Evolutionary conservation across 2,888 invertebrate species (phyloP).

Genomic region (Philaethria dido): DNA sequence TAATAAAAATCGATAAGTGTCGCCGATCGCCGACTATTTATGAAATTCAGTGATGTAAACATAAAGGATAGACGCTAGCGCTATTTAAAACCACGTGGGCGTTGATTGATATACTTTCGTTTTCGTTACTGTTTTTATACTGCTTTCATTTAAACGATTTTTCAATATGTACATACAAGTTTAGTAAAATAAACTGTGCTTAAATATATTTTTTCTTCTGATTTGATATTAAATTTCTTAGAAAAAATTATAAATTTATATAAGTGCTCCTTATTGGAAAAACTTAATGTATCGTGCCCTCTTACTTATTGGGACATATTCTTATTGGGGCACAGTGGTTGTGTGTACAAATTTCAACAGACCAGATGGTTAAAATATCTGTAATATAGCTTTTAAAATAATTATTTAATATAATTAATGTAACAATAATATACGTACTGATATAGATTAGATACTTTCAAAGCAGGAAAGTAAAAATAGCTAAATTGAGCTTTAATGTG

Average conservation of each 20-base stretch:
- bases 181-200: neutral
- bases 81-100: conserved; percentile 28
- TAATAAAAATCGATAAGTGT: conserved; percentile 17
- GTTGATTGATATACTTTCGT: conserved; percentile 22
- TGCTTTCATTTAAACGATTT: neutral
- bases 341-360: too few relatives aligned
- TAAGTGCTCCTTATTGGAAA: too few relatives aligned
- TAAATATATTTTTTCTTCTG: too few relatives aligned
- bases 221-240: too few relatives aligned
- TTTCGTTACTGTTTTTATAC: conserved; percentile 7
- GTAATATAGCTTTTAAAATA: too few relatives aligned
- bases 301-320: too few relatives aligned
- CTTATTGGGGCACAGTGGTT: too few relatives aligned
- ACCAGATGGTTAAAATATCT: too few relatives aligned
- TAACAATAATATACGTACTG: neutral
- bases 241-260: too few relatives aligned
- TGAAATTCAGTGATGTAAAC: conserved; percentile 29
- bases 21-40: conserved; percentile 23
- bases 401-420: neutral
- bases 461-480: neutral
- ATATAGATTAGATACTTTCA: too few relatives aligned
- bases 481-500: neutral
- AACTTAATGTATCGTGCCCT: too few relatives aligned
- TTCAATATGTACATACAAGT: neutral
- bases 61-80: conserved; percentile 10